Percentiles rank a stretch among this genome's conserved stretches.
Evolutionary conservation across 2,113 vertebrate species (phyloP).

Genomic region (Poeciliopsis retropinna): DNA sequence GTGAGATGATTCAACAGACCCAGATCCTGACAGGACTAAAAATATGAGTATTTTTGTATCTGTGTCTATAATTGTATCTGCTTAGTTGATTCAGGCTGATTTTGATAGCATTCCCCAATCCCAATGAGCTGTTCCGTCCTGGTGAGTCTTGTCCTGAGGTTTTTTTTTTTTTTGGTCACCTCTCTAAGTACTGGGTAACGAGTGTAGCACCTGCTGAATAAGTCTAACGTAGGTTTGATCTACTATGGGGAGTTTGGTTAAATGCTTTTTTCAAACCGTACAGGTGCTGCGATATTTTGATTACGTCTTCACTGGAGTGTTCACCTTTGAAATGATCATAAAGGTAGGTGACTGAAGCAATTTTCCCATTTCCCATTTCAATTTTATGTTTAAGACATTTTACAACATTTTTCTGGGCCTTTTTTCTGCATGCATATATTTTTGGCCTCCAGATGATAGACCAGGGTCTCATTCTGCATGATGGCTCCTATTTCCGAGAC

Average conservation of each 20-base stretch:
- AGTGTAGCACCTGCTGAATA: not conserved
- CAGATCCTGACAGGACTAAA: not conserved
- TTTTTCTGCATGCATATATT: not conserved
- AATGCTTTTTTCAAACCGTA: slow-evolving; percentile 13
- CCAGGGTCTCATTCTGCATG: slow-evolving; percentile 96
- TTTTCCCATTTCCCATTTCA: not conserved
- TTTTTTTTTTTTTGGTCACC: not conserved
- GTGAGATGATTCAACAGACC: not conserved
- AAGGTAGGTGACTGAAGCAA: slow-evolving; percentile 81
- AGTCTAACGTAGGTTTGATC: not conserved
- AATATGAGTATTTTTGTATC: not conserved
- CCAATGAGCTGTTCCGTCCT: slow-evolving; percentile 1
- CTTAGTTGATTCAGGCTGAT: not conserved
- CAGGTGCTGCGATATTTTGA: slow-evolving; percentile 98
- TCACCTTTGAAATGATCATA: slow-evolving; percentile 99
- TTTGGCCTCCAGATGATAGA: slow-evolving; percentile 91
- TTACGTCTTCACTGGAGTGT: slow-evolving; percentile 98
- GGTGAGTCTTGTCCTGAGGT: slow-evolving; percentile 4
- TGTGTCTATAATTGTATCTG: not conserved
- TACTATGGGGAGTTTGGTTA: not conserved
- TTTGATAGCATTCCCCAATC: not conserved
- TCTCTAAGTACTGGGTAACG: not conserved
- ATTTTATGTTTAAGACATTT: not conserved
- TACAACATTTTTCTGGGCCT: not conserved
- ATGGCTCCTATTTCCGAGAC: slow-evolving; percentile 96